Evolutionary conservation across 2,113 vertebrate species (phyloP).

Genomic region (Tretioscincus oriximinensis): DNA sequence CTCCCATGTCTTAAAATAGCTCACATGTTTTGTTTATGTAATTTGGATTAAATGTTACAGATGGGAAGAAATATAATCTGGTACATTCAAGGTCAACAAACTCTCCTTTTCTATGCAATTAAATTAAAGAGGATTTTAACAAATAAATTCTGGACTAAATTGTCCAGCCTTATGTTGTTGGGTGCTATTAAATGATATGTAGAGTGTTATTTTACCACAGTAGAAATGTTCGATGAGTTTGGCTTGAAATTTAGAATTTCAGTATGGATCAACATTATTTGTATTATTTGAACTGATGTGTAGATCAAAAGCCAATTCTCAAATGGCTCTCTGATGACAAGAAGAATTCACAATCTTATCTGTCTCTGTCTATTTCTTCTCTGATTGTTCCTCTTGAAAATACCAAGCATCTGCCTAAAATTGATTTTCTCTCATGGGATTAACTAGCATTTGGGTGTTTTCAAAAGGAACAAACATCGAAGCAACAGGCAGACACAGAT

Average conservation of each 20-base stretch:
- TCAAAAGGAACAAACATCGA: too few relatives aligned
- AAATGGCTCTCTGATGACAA: background rate
- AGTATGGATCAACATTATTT: background rate
- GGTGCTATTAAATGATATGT: constrained; percentile 11
- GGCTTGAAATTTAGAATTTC: background rate
- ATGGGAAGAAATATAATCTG: background rate
- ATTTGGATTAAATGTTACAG: constrained; percentile 6
- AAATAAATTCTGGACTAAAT: constrained; percentile 6
- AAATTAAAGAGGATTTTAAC: constrained; percentile 6
- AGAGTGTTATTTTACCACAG: background rate
- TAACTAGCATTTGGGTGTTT: too few relatives aligned
- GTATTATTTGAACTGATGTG: background rate
- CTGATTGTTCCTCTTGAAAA: too few relatives aligned
- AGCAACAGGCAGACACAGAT: too few relatives aligned
- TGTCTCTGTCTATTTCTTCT: too few relatives aligned
- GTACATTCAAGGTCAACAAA: background rate
- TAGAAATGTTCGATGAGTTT: background rate
- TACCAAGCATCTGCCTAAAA: too few relatives aligned
- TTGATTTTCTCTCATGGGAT: too few relatives aligned
- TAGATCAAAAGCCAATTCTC: too few relatives aligned
- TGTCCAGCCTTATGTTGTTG: background rate
- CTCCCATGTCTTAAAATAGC: constrained; percentile 14
- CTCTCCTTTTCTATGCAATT: constrained; percentile 32
- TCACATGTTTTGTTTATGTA: constrained; percentile 16
- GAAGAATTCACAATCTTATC: too few relatives aligned